Conservation (phyloP, 2,797 vertebrate species). For the Gadopsis bispinosus region DNA sequence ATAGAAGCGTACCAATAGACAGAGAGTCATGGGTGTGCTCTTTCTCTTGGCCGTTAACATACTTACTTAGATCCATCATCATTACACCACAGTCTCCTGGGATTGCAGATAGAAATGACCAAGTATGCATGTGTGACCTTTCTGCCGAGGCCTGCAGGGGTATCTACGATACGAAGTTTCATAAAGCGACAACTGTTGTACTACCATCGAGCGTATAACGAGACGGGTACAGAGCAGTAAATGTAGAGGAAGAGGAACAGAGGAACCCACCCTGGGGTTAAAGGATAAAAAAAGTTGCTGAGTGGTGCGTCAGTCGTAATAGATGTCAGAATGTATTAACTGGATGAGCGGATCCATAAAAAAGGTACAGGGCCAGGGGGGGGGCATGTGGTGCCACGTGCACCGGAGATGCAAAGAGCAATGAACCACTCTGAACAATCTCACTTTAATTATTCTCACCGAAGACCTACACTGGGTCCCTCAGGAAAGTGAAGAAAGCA, state of each 20-base stretch:
- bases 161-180: constrained; percentile 65
- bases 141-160: constrained; percentile 50
- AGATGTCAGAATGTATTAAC: constrained; percentile 58
- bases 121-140: constrained; percentile 42
- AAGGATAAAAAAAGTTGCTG: constrained; percentile 56
- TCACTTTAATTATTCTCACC: constrained; percentile 34
- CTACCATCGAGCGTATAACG: constrained; percentile 17
- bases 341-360: constrained; percentile 62
- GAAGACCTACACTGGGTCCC: neutral
- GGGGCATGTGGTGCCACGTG: constrained; percentile 20
- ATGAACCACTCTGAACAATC: constrained; percentile 18
- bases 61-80: constrained; percentile 40
- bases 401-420: constrained; percentile 32
- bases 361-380: constrained; percentile 31
- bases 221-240: neutral
- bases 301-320: constrained; percentile 52
- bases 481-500: neutral
- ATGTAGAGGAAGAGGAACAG: constrained; percentile 12
- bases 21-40: neutral
- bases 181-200: constrained; percentile 56
- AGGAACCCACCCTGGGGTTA: constrained; percentile 31
- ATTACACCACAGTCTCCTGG: constrained; percentile 34
- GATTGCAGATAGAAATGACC: constrained; percentile 23
- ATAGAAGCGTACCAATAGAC: neutral
- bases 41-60: neutral